A percentile compares a stretch with the other conserved stretches of the same genome.
These are phyloP conservation scores for Conistra vaccinii DNA, from an alignment of 2,888 invertebrate genomes.

Conservation along the genomic window DNA sequence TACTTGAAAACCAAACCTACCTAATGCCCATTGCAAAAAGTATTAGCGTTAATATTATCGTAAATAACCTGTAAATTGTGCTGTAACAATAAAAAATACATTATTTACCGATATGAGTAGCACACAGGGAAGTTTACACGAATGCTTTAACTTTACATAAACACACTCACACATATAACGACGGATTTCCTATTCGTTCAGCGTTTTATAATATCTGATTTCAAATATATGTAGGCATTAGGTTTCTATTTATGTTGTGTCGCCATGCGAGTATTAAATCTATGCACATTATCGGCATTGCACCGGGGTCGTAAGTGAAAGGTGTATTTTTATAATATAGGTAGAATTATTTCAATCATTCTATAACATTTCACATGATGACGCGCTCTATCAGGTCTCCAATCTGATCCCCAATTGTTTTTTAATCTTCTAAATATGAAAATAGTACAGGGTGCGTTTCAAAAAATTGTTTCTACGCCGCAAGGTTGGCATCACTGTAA, in stretches of 20 bases:
- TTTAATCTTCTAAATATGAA: not conserved
- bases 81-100: conserved; percentile 10
- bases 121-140: conserved; percentile 1
- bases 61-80: conserved; percentile 2
- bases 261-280: not conserved
- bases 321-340: too few relatives aligned
- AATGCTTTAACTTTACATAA: not conserved
- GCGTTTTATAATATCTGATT: conserved; percentile 5
- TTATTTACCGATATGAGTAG: conserved; percentile 6
- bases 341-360: not conserved
- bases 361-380: too few relatives aligned
- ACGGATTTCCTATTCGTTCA: conserved; percentile 8
- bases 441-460: too few relatives aligned
- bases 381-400: too few relatives aligned
- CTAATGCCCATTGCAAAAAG: not conserved
- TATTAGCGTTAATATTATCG: conserved; percentile 7
- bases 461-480: too few relatives aligned
- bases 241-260: not conserved
- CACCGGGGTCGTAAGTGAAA: too few relatives aligned
- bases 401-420: not conserved
- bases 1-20: not conserved
- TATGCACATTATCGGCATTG: not conserved
- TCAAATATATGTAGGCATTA: not conserved
- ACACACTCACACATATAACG: not conserved
- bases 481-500: too few relatives aligned